Base-by-base conservation (phyloP, 2,113 vertebrate genomes). In the Semnornis frantzii region DNA sequence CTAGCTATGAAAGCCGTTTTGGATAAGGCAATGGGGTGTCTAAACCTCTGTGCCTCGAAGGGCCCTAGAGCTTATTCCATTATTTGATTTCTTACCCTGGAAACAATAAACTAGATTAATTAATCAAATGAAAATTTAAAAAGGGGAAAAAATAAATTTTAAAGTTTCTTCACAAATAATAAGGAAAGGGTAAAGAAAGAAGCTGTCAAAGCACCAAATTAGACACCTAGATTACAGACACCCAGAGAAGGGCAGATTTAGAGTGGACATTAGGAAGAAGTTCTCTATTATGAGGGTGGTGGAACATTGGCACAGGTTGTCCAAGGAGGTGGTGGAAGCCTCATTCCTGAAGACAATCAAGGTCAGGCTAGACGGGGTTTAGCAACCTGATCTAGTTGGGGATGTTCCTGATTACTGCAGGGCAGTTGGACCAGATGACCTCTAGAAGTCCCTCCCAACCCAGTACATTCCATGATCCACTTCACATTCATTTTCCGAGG, bases 141-240 rank as follows among this genome's bases (percentile, higher is more conserved):
- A 42, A 18, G 13, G 31, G 71, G 20, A 77, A 89, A 94, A 94
- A 77, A 94, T 92, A 92, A 90, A 76, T 48, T 18, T 24, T 46
- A 34, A 34, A 42, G 28, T 84, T 90, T 58, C 54, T 87, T 89
- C 71, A 46, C 37, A 68, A 80, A 76, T 85, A 94, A 94, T 54
- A 6, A 18, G 7, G 10, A 79, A 92, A 75, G 15, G 4, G 9
- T 81, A 33, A 85, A 81, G 44, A 76, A 30, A 89, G 83, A 89
- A 50, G 93, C 64, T 87, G 72, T 48, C 42, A 96, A 87, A 85
- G 17, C 60, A 83, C 71, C 60, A 28, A 86, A 85, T 84, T 78
- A 37, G 37, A 37, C 75, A 90, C 44, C 37, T 25, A 73, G 70
- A 52, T n/a, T 42, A 86, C 12, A 46, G 58, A 79, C 90, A 87